Evolutionary conservation across 2,888 invertebrate species (phyloP), one percentile per base, ranked within the genome.

Genomic region (Acrobasis suavella): DNA sequence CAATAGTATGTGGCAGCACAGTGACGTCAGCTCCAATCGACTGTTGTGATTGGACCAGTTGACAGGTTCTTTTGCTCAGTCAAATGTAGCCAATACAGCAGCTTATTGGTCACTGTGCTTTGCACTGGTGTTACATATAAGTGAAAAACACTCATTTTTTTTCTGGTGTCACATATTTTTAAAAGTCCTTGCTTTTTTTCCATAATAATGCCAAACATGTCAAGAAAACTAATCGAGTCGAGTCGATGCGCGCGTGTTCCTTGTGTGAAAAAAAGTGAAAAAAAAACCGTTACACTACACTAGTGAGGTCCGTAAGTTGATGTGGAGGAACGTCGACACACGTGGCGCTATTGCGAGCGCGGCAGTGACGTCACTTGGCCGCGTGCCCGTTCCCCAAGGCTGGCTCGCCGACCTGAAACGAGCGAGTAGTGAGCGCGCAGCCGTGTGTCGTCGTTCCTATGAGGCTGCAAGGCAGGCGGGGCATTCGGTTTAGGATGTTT

Each of bases 381-480:
- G 81, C 75, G 76, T 89, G 89, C 74, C 89, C 89, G 84, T 89
- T 91, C 79, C 87, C 89, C 81, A 82, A 67, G 67, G 83, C 73
- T 72, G 81, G 78, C 73, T 87, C 87, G 81, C 76, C 85, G 78
- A 91, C 91, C 91, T 91, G 91, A 77, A 89, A 90, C 86, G 82
- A 85, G 84, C 78, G 82, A 81, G 77, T 81, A 77, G 80, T 86
- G 80, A 87, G 81, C 75, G 78, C 79, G 81, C 85, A 85, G 85
- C 87, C 86, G 90, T 91, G 91, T 91, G 91, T 90, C 91, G 91
- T 86, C 91, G 91, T 90, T 87, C 91, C 90, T 86, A 85, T 85
- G 86, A 83, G 89, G 90, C 86, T 82, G 75, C 73, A 46, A 46
- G 46, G 46, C 46, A 12, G n/a, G 46, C 46, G 46, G 46, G 46